Evolutionary conservation across 1,140 invertebrate genomes (phyloP).

Genomic region (Charaxes varanes): DNA sequence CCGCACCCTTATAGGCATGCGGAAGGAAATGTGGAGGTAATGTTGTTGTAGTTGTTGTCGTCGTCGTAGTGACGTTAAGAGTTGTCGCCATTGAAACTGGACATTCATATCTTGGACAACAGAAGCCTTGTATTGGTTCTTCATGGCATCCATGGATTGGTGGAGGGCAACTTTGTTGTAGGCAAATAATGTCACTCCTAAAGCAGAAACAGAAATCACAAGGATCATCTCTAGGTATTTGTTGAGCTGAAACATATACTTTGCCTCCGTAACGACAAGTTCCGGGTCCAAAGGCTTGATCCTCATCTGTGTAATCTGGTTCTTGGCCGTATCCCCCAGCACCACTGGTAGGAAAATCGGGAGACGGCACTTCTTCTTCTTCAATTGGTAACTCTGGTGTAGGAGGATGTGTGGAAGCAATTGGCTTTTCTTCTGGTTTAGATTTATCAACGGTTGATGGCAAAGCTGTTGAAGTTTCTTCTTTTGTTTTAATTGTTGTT

Average conservation of each 20-base stretch:
- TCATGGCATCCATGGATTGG: constrained; percentile 92
- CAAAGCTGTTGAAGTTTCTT: constrained; percentile 29
- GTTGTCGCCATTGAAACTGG: constrained; percentile 88
- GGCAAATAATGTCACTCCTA: constrained; percentile 94
- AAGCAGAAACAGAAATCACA: constrained; percentile 99
- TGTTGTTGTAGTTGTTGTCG: constrained; percentile 89
- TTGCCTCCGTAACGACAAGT: constrained; percentile 94
- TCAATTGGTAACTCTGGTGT: constrained; percentile 40
- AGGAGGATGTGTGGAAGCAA: constrained; percentile 14
- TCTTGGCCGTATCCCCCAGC: constrained; percentile 74
- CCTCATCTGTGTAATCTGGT: constrained; percentile 82
- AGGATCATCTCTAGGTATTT: constrained; percentile 94
- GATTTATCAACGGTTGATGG: constrained; percentile 23
- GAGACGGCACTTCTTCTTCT: constrained; percentile 42
- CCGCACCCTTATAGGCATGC: constrained; percentile 84
- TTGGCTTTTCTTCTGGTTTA: constrained; percentile 33
- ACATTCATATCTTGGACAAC: constrained; percentile 95
- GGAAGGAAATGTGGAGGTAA: constrained; percentile 87
- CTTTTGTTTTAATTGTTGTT: constrained; percentile 30
- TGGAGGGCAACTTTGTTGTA: constrained; percentile 95
- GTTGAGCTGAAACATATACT: constrained; percentile 94
- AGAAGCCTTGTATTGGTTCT: constrained; percentile 93
- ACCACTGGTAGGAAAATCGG: constrained; percentile 60
- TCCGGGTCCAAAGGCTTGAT: constrained; percentile 86
- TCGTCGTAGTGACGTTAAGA: constrained; percentile 87